Base-by-base conservation (phyloP, 2,797 vertebrate genomes). In the Molossus molossus region DNA sequence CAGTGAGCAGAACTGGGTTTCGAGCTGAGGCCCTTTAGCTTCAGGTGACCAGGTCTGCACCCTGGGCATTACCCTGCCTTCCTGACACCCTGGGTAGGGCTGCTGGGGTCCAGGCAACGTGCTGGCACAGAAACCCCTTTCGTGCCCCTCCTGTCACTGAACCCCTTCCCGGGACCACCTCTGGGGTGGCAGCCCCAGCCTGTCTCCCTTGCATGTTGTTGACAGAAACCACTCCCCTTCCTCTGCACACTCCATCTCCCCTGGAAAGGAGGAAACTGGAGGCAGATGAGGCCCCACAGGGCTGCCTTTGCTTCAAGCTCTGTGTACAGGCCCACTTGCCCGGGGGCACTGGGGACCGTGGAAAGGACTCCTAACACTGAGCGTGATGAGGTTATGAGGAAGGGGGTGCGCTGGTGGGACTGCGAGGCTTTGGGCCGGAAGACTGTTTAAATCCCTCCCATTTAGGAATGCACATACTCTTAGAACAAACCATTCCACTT, bases 181-280 rank as follows among this genome's bases (percentile, higher is more conserved):
- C 8, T 5, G 88, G 60, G 40, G 5, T 0, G n/a, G 62, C 21
- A 12, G 8, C 37, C 27, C 29, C 75, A 5, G 40, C 57, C n/a
- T 37, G 3, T 21, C 45, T 58, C 29, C 55, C 21, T 81, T 81
- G 84, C 87, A 37, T 0, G 0, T 14, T 25, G n/a, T 12, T 53
- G 50, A 27, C 48, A 60, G 90, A 65, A 75, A 50, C 81, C 21
- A 50, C n/a, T 20, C 65, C 70, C 40, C 14, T 25, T 8, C 11
- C 33, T 27, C 50, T 2, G 13, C 37, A 17, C 21, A 23, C 93
- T 62, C 85, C 40, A 76, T 90, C 84, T 73, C 79, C 76, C 69
- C 57, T 70, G 75, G 84, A 82, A 95, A 91, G 93, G 75, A 73
- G 89, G 79, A 65, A 83, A 50, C 23, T 23, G 62, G 62, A 94